phyloP scores from a whole-genome alignment of 1,140 invertebrate genomes.

The Pemphigus obesinymphae region DNA sequence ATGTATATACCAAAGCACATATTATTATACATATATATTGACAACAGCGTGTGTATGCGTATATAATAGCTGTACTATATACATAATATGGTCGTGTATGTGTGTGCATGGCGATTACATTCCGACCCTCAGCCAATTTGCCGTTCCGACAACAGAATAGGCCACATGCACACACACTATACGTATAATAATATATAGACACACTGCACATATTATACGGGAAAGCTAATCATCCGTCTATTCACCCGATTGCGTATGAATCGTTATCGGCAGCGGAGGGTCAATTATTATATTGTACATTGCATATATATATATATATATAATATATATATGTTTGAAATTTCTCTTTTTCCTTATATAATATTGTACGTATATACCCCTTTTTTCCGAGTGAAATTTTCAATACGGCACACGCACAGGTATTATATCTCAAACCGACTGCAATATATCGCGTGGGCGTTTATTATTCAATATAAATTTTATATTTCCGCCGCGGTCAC shows the following conservation, averaged over 20 bases:
- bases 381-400: neutral
- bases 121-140: neutral
- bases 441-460: too few relatives aligned
- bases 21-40: neutral
- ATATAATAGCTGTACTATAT: neutral
- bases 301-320: neutral
- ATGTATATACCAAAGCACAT: neutral
- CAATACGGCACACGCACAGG: too few relatives aligned
- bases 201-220: neutral
- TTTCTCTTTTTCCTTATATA: too few relatives aligned
- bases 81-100: neutral
- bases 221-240: conserved; percentile 38
- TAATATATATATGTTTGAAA: neutral
- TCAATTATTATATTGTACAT: neutral
- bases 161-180: neutral
- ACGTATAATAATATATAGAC: neutral
- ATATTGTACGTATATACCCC: too few relatives aligned
- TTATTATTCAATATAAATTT: too few relatives aligned
- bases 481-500: too few relatives aligned
- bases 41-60: neutral
- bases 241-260: conserved; percentile 14
- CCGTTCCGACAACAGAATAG: neutral
- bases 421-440: too few relatives aligned
- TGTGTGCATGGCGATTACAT: neutral
- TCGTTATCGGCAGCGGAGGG: neutral